phyloP scores from a whole-genome alignment of 1,140 invertebrate species.

The Ericerus pela region DNA sequence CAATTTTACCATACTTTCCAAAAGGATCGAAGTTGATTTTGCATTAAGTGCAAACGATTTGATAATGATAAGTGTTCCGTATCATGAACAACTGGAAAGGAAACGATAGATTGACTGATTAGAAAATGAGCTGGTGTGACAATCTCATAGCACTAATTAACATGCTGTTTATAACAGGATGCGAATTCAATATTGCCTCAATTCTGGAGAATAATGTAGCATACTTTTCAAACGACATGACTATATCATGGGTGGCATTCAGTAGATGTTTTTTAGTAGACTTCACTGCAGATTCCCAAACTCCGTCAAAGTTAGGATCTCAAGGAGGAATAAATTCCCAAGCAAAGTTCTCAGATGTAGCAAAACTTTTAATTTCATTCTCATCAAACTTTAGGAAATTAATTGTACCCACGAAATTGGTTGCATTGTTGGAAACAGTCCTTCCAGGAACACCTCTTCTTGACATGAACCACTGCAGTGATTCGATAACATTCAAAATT shows the following conservation, averaged over 20 bases:
- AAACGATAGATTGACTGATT: conserved; percentile 18
- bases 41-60: too few species aligned
- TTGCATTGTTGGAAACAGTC: conserved; percentile 29
- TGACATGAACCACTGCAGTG: too few species aligned
- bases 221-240: conserved; percentile 22
- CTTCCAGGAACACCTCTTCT: conserved; percentile 23
- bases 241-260: conserved; percentile 19
- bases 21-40: too few species aligned
- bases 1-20: too few species aligned
- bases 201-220: too few species aligned
- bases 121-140: conserved; percentile 25
- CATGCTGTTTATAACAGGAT: conserved; percentile 21
- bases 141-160: conserved; percentile 21
- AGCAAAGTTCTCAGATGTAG: conserved; percentile 21
- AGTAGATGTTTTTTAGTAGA: conserved; percentile 29
- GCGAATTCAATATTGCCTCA: conserved; percentile 22
- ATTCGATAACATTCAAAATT: too few species aligned
- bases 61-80: too few species aligned
- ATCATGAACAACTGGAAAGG: too few species aligned
- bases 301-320: conserved; percentile 32
- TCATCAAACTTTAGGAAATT: neutral
- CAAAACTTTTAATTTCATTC: neutral
- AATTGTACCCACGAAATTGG: conserved; percentile 30
- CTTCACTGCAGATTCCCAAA: conserved; percentile 33
- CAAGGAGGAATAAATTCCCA: conserved; percentile 34